phyloP scores from a whole-genome alignment of 2,888 invertebrate genomes.

The Temnothorax rugatulus region DNA sequence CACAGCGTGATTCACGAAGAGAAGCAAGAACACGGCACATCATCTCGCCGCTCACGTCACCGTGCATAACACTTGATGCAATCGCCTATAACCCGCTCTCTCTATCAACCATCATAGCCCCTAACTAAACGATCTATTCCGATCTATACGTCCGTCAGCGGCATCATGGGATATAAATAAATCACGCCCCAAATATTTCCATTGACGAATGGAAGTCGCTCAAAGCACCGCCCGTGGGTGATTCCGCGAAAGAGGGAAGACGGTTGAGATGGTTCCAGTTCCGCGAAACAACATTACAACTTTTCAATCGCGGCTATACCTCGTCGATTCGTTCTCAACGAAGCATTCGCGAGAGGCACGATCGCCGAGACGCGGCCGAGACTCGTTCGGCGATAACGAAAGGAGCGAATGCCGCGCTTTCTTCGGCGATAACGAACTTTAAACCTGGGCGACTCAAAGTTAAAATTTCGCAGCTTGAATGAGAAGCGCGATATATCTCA shows the following conservation, averaged over 20 bases:
- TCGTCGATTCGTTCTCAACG: neutral
- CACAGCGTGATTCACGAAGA: conserved; percentile 46
- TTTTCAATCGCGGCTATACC: conserved; percentile 26
- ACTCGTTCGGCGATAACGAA: conserved; percentile 31
- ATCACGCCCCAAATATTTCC: neutral
- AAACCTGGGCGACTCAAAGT: conserved; percentile 31
- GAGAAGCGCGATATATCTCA: conserved; percentile 20
- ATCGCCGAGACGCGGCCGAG: neutral
- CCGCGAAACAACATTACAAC: conserved; percentile 16
- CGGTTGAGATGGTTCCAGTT: neutral
- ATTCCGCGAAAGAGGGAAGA: conserved; percentile 15
- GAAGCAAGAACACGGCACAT: conserved; percentile 23
- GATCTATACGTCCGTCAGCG: neutral
- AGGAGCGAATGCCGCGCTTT: conserved; percentile 6
- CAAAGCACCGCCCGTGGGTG: neutral
- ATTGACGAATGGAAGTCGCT: conserved; percentile 29
- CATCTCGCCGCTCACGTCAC: conserved; percentile 42
- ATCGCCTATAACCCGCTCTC: conserved; percentile 21
- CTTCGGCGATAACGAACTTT: conserved; percentile 40
- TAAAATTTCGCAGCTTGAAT: conserved; percentile 42
- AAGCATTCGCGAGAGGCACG: neutral
- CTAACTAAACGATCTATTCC: conserved; percentile 31
- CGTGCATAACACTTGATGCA: conserved; percentile 31
- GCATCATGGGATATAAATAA: conserved; percentile 44
- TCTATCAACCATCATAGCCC: conserved; percentile 16